Evolutionary conservation across 1,140 invertebrate species (phyloP).

Genomic region (Ceratina australensis): DNA sequence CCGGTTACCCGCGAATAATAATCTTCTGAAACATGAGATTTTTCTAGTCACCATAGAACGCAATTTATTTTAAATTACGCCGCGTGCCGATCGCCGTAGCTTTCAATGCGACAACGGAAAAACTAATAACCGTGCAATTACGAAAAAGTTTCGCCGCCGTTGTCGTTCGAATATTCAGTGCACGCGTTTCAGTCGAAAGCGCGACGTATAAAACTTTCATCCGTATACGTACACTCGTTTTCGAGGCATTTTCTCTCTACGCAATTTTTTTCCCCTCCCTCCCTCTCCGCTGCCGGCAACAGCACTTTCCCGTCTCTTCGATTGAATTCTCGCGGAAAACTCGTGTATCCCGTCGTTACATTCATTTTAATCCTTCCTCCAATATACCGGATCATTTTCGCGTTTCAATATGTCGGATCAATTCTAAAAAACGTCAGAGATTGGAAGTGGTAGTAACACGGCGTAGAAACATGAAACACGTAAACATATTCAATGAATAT

Average conservation of each 20-base stretch:
- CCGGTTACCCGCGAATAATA: neutral
- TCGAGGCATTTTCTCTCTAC: constrained; percentile 4
- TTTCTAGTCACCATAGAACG: neutral
- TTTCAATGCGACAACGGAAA: neutral
- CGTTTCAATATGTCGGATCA: neutral
- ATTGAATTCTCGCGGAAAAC: neutral
- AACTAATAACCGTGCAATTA: constrained; percentile 17
- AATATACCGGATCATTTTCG: neutral
- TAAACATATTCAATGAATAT: no score
- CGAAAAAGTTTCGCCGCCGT: constrained; percentile 15
- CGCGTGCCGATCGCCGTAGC: neutral
- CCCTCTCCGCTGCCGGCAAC: neutral
- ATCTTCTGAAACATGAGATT: neutral
- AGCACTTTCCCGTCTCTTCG: neutral
- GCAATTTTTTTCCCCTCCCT: neutral
- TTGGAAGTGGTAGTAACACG: neutral
- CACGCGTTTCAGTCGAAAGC: neutral
- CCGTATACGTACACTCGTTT: no score
- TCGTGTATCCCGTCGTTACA: neutral
- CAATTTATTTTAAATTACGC: neutral
- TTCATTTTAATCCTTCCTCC: neutral
- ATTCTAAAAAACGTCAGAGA: neutral
- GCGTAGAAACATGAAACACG: neutral
- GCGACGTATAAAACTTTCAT: constrained; percentile 8
- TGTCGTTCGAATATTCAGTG: constrained; percentile 3